Evolutionary conservation across 2,888 invertebrate species (phyloP).

Genomic region (Hirtodrosophila histrioides): DNA sequence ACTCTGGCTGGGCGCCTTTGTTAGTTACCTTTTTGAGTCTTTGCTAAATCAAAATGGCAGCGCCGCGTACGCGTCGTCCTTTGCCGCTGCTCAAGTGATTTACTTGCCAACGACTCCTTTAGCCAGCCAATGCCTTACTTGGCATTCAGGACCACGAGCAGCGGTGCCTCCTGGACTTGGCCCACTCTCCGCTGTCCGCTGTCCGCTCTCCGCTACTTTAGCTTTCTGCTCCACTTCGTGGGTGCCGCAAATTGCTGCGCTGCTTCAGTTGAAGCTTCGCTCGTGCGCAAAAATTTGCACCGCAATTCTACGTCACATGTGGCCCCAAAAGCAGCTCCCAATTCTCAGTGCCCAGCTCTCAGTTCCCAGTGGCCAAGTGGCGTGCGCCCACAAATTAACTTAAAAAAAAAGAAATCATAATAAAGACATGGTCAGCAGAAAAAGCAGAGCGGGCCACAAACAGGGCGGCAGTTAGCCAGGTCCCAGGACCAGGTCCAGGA

Average conservation of each 20-base stretch:
- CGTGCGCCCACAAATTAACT: slow-evolving; percentile 73
- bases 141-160: slow-evolving; percentile 70
- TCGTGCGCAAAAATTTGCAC: slow-evolving; percentile 78
- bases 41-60: slow-evolving; percentile 78
- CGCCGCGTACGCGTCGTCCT: slow-evolving; percentile 39
- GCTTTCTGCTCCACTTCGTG: slow-evolving; percentile 46
- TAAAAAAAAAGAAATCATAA: slow-evolving; percentile 43
- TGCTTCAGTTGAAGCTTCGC: slow-evolving; percentile 55
- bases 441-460: slow-evolving; percentile 26
- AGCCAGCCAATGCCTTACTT: slow-evolving; percentile 55
- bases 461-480: slow-evolving; percentile 1
- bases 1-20: slow-evolving; percentile 56
- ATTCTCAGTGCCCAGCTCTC: slow-evolving; percentile 9
- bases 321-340: slow-evolving; percentile 14
- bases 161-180: slow-evolving; percentile 4
- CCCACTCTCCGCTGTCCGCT: neutral
- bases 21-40: slow-evolving; percentile 78
- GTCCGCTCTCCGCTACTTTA: slow-evolving; percentile 38
- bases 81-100: slow-evolving; percentile 70
- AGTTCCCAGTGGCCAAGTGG: slow-evolving; percentile 39
- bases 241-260: slow-evolving; percentile 67
- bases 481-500: no score
- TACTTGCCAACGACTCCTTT: slow-evolving; percentile 69
- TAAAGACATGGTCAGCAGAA: slow-evolving; percentile 78
- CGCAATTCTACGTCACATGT: slow-evolving; percentile 47